A percentile compares a stretch with the other conserved stretches of the same genome.
These are phyloP conservation scores for Sebastes hubbsi DNA, from an alignment of 2,797 vertebrate genomes.

Conservation along the genomic window DNA sequence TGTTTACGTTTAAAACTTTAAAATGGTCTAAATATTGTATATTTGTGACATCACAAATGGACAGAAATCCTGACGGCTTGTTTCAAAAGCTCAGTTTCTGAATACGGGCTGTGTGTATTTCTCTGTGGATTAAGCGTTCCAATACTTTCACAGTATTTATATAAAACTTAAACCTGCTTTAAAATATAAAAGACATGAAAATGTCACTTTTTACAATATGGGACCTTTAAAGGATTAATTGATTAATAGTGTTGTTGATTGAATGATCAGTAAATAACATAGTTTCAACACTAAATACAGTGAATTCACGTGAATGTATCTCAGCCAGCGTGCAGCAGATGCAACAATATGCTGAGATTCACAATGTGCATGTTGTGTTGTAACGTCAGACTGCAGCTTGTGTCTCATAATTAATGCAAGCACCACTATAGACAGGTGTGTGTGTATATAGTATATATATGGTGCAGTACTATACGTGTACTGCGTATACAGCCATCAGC, in stretches of 20 bases:
- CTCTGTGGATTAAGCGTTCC: too few species aligned
- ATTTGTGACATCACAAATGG: too few species aligned
- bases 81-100: too few species aligned
- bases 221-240: background rate
- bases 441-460: background rate
- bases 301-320: background rate
- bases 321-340: background rate
- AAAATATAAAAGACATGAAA: too few species aligned
- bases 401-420: background rate
- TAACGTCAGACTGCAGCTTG: background rate
- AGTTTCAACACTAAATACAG: background rate
- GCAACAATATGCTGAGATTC: background rate
- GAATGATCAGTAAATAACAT: background rate
- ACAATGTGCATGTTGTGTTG: background rate
- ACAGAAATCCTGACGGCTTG: too few species aligned
- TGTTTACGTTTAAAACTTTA: too few species aligned
- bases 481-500: background rate
- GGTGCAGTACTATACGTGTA: background rate
- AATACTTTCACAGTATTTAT: too few species aligned
- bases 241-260: background rate
- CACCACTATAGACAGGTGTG: background rate
- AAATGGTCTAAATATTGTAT: too few species aligned
- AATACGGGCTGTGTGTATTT: too few species aligned
- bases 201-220: too few species aligned
- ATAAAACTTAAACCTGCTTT: too few species aligned